A percentile compares a stretch with the other conserved stretches of the same genome.
Evolutionary conservation across 2,113 vertebrate species (phyloP).

Genomic region (Terrapene triunguis): DNA sequence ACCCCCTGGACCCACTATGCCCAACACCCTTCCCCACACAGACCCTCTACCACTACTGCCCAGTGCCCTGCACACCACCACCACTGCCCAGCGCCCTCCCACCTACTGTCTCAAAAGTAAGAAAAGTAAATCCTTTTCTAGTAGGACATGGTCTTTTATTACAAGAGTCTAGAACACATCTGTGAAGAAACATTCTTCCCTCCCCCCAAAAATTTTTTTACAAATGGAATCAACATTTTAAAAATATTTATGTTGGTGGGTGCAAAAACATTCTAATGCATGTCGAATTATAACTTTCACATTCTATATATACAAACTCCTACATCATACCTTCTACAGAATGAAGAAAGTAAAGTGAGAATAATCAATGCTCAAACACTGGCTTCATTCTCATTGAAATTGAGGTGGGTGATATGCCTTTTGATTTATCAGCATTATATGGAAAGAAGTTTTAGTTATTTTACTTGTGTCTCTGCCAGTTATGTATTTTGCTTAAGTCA

Average conservation of each 20-base stretch:
- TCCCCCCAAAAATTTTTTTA: accelerated
- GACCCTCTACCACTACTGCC: no score
- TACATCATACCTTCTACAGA: background rate
- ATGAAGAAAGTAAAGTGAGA: background rate
- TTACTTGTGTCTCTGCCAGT: background rate
- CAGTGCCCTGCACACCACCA: no score
- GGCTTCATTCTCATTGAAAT: background rate
- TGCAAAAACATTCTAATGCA: background rate
- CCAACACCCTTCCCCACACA: no score
- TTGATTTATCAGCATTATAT: background rate
- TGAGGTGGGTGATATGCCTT: background rate
- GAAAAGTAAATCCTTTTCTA: background rate
- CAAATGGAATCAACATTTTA: background rate
- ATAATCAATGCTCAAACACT: background rate
- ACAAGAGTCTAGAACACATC: background rate
- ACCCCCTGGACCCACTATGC: no score
- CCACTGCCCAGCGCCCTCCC: no score
- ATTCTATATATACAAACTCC: background rate
- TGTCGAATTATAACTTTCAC: background rate
- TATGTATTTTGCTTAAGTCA: background rate
- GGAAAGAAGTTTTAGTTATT: background rate
- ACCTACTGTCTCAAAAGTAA: no score
- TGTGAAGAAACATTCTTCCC: no score
- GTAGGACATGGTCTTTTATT: background rate
- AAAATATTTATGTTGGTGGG: background rate